These are phyloP conservation scores for Petroica traversi DNA, from an alignment of 2,113 vertebrate genomes.

Conservation along the genomic window DNA sequence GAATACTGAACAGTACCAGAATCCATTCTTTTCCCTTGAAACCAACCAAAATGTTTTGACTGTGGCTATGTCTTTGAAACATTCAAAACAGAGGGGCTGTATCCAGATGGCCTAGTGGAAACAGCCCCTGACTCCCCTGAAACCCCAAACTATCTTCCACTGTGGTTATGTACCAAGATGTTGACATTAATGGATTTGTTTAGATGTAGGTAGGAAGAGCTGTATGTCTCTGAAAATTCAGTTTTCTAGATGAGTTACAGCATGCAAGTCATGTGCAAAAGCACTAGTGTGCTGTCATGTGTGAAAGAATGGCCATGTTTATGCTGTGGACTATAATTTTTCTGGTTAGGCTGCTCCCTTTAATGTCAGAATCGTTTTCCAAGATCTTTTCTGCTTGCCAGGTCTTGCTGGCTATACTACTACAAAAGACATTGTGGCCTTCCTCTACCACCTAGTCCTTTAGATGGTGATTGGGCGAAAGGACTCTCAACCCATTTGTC, in stretches of 20 bases:
- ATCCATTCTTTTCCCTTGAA: neutral
- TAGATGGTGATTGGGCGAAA: neutral
- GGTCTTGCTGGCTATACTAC: neutral
- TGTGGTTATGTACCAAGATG: fast-evolving
- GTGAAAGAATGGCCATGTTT: neutral
- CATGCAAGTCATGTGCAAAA: neutral
- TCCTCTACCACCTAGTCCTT: neutral
- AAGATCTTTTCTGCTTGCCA: neutral
- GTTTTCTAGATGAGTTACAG: neutral
- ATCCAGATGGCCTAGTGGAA: neutral
- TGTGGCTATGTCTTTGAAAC: neutral
- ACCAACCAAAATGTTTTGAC: neutral
- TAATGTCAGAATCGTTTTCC: neutral
- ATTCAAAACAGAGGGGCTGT: neutral
- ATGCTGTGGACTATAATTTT: fast-evolving
- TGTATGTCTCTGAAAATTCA: neutral
- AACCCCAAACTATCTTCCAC: neutral
- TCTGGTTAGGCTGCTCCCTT: neutral
- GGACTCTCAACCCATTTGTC: neutral
- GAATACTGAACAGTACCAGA: neutral
- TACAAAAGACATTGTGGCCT: neutral
- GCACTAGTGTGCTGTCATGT: neutral
- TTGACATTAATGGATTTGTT: neutral
- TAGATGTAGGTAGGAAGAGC: neutral
- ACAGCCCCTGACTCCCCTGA: neutral